Conservation (phyloP, 30 jellyfish, hydroid and myxozoan species). For the Pseudorhiza aurosa region DNA sequence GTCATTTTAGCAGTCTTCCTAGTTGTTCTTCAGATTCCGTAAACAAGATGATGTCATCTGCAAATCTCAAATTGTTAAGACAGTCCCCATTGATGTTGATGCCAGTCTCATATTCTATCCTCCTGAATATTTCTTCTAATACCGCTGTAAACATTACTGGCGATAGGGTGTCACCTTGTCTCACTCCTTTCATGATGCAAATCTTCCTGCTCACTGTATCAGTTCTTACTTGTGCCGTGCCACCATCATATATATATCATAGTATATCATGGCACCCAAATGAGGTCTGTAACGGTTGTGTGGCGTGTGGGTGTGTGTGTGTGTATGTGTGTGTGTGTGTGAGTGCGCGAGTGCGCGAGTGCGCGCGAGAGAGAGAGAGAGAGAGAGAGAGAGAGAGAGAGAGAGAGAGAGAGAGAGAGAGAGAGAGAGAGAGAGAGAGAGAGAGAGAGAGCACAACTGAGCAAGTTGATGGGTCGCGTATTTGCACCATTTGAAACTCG, state of each 20-base stretch:
- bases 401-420: too few species aligned
- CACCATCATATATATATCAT: conserved; percentile 23
- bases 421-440: too few species aligned
- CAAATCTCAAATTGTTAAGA: conserved; percentile 55
- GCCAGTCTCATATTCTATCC: conserved; percentile 44
- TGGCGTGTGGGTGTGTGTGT: too few species aligned
- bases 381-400: too few species aligned
- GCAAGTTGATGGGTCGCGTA: too few species aligned
- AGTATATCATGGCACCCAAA: too few species aligned
- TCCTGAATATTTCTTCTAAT: conserved; percentile 55
- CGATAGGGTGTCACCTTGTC: conserved; percentile 64
- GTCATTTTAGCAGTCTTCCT: conserved; percentile 20
- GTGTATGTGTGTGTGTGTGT: too few species aligned
- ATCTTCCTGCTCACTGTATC: conserved; percentile 43
- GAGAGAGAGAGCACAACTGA: too few species aligned
- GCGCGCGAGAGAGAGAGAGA: too few species aligned
- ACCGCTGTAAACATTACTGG: conserved; percentile 49
- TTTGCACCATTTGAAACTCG: too few species aligned
- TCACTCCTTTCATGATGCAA: conserved; percentile 38
- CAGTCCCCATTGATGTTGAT: conserved; percentile 69
- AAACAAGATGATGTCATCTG: conserved; percentile 71
- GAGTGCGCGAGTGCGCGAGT: too few species aligned
- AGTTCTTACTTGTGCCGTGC: conserved; percentile 51
- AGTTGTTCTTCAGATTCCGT: conserved; percentile 50
- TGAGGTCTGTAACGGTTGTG: too few species aligned